Evolutionary conservation across 2,113 vertebrate genomes (phyloP).

Genomic region (Lonchura striata): DNA sequence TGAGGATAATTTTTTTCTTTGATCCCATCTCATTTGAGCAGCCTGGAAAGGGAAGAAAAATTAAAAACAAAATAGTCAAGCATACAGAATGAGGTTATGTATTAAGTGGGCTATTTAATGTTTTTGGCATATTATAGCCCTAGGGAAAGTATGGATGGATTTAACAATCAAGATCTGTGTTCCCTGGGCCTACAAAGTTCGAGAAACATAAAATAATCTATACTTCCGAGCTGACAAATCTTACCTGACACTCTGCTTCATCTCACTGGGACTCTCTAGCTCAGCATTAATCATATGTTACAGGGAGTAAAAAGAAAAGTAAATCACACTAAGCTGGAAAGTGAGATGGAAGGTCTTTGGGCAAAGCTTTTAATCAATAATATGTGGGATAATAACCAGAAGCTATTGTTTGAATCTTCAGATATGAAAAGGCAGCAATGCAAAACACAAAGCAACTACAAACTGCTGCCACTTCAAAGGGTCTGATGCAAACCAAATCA

Average conservation of each 20-base stretch:
- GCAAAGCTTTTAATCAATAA: conserved; percentile 90
- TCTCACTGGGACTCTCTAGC: conserved; percentile 81
- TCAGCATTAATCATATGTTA: conserved; percentile 90
- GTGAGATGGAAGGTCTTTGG: conserved; percentile 86
- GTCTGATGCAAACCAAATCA: neutral
- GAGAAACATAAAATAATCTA: conserved; percentile 93
- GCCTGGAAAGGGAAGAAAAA: conserved; percentile 86
- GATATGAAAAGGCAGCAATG: conserved; percentile 63
- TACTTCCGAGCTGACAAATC: conserved; percentile 91
- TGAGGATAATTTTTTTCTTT: conserved; percentile 92
- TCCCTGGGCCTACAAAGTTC: conserved; percentile 87
- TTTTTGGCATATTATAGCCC: conserved; percentile 88
- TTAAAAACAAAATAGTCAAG: conserved; percentile 90
- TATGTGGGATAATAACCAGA: conserved; percentile 77
- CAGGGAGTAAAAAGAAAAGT: conserved; percentile 81
- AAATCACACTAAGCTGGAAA: conserved; percentile 83
- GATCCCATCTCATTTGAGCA: conserved; percentile 97
- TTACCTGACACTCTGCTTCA: conserved; percentile 85
- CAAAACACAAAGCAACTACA: conserved; percentile 57
- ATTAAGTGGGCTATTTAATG: conserved; percentile 97
- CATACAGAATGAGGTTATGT: conserved; percentile 91
- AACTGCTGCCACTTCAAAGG: conserved; percentile 6
- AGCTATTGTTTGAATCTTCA: conserved; percentile 81
- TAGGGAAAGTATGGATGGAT: conserved; percentile 85
- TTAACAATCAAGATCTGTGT: conserved; percentile 85